Conservation (phyloP, 2,797 vertebrate species). For the Hydrocynus forskahlii region DNA sequence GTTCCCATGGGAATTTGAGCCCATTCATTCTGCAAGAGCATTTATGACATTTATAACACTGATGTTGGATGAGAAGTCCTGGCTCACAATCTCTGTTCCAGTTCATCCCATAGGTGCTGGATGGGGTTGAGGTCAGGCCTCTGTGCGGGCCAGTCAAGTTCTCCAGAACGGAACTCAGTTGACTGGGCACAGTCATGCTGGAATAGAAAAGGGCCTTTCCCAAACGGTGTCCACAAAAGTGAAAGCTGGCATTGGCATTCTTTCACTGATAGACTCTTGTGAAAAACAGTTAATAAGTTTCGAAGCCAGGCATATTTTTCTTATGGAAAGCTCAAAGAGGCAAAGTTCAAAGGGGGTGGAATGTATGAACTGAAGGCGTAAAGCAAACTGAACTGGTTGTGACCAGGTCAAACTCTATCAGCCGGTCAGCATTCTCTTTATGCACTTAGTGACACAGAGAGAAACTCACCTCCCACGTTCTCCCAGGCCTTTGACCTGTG, state of each 20-base stretch:
- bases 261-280: background rate
- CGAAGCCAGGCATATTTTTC: background rate
- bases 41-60: too few species aligned
- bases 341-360: conserved; percentile 13
- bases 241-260: background rate
- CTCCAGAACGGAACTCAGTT: too few species aligned
- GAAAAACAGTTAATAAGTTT: background rate
- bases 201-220: too few species aligned
- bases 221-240: too few species aligned
- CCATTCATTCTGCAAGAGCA: too few species aligned
- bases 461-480: background rate
- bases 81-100: too few species aligned
- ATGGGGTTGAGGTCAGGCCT: too few species aligned
- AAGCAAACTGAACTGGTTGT: conserved; percentile 34
- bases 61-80: too few species aligned
- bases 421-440: background rate
- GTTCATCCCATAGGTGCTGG: too few species aligned
- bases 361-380: conserved; percentile 6
- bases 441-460: conserved; percentile 7
- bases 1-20: too few species aligned
- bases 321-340: conserved; percentile 7
- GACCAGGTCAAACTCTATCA: conserved; percentile 16
- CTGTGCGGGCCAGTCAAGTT: too few species aligned
- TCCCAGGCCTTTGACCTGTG: conserved; percentile 25
- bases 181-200: too few species aligned